These are phyloP conservation scores for Fragum whitleyi DNA, from an alignment of 2,888 invertebrate genomes.

Conservation along the genomic window DNA sequence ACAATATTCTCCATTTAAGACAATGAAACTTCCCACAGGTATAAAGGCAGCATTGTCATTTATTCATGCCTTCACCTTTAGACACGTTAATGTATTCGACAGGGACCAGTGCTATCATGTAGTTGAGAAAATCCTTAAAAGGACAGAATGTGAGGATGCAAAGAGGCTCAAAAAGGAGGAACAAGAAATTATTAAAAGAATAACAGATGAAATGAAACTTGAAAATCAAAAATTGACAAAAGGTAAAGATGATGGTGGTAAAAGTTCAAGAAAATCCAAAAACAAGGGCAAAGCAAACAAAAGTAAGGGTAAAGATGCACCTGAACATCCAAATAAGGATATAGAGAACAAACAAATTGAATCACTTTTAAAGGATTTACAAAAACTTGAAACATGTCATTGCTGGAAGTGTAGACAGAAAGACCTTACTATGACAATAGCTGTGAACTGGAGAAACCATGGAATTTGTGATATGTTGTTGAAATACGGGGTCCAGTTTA, in stretches of 20 bases:
- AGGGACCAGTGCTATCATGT: conserved; percentile 30
- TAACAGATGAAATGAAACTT: not conserved
- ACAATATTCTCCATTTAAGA: conserved; percentile 40
- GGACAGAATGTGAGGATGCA: conserved; percentile 45
- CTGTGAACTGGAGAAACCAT: conserved; percentile 53
- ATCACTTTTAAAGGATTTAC: not conserved
- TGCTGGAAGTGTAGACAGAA: conserved; percentile 64
- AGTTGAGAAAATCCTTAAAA: conserved; percentile 40
- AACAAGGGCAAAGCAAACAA: not conserved
- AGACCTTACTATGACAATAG: conserved; percentile 50
- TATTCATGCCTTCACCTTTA: conserved; percentile 45
- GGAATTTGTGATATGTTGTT: conserved; percentile 40
- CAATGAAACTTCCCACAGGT: conserved; percentile 36
- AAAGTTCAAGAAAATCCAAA: not conserved
- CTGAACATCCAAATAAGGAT: not conserved
- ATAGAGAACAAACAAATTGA: not conserved
- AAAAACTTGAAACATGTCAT: not conserved
- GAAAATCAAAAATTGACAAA: not conserved
- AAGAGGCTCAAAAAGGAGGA: not conserved
- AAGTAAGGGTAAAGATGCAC: not conserved
- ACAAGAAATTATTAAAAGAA: not conserved
- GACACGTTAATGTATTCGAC: conserved; percentile 28
- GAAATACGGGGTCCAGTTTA: conserved; percentile 40
- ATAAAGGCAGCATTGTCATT: conserved; percentile 42
- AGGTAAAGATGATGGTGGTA: not conserved